Base-by-base conservation (phyloP, 2,888 invertebrate genomes). In the Nomada ruficornis region DNA sequence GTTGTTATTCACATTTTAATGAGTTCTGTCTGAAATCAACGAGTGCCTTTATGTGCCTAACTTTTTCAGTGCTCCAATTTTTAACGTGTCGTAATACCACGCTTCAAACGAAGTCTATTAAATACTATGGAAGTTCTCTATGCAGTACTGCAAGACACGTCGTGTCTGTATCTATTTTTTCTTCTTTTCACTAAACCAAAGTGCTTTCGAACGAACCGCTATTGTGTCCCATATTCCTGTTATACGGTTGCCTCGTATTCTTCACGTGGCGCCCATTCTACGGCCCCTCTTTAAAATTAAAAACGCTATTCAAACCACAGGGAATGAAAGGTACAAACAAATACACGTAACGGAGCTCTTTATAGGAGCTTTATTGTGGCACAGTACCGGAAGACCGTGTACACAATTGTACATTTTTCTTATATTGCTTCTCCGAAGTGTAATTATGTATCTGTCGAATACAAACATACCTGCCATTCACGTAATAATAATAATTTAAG, bases 401-500 rank as follows among this genome's bases (percentile, higher is more conserved):
- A 42, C 29, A 42, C 42, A 62, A 54, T 55, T 47, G 15, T n/a
- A 47, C 23, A 2, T 15, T 60, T 42, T 4, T 9, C 36, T 23
- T 5, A 18, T 18, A 23, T 23, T 9, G 44, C 26, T 59, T 63
- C n/a, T 4, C 18, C 3, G 36, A 15, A n/a, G n/a, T 36, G 23
- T 73, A 60, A 77, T 73, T 65, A 36, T 0, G 15, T 5, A 13
- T 23, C 20, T 9, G 10, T 20, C 71, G n/a, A 4, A 52, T 13
- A 60, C 20, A 54, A 20, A 60, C 15, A 67, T 29, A 62, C 44
- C 15, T 20, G 29, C 13, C 26, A 26, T 26, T 47, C 18, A 15
- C 20, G 60, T 36, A 67, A 78, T 69, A 44, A 79, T 76, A 15
- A 54, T 36, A 70, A 59, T 59, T 64, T 26, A 47, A 36, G 10